Conservation (phyloP, 2,888 invertebrate species). For the Coelopa pilipes region DNA sequence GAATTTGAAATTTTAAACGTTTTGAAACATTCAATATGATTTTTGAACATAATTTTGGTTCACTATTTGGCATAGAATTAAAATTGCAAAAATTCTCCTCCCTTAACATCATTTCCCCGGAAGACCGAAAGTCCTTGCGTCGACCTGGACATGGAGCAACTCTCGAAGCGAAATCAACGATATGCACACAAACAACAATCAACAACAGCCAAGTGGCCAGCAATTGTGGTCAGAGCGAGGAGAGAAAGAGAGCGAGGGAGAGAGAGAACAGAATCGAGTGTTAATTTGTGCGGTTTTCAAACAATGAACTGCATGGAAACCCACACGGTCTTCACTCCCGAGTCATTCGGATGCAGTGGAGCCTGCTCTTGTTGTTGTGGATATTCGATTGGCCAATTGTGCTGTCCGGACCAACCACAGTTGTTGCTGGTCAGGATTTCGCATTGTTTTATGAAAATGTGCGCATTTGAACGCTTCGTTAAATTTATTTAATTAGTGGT, state of each 20-base stretch:
- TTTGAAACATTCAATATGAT: constrained; percentile 37
- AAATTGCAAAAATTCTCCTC: constrained; percentile 10
- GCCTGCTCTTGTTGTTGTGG: constrained; percentile 10
- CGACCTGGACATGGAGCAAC: not conserved
- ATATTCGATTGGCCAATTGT: constrained; percentile 10
- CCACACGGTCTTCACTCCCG: constrained; percentile 30
- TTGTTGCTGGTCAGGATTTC: constrained; percentile 4
- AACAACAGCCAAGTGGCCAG: constrained; percentile 20
- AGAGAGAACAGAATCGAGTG: constrained; percentile 9
- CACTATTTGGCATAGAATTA: constrained; percentile 16
- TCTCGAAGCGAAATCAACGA: constrained; percentile 22
- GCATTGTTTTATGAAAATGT: not conserved
- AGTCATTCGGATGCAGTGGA: constrained; percentile 33
- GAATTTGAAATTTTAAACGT: constrained; percentile 38
- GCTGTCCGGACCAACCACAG: not conserved
- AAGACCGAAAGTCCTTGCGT: no score
- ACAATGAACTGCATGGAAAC: constrained; percentile 29
- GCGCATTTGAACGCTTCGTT: constrained; percentile 52
- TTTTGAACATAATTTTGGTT: constrained; percentile 11
- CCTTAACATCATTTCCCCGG: no score
- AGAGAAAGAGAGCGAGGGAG: no score
- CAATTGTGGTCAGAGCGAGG: not conserved
- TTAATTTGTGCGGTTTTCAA: constrained; percentile 31
- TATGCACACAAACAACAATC: constrained; percentile 17
- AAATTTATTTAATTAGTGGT: constrained; percentile 55